Conservation (phyloP, 92 coral and sea anemone genomes). For the Bergia puertoricense region DNA sequence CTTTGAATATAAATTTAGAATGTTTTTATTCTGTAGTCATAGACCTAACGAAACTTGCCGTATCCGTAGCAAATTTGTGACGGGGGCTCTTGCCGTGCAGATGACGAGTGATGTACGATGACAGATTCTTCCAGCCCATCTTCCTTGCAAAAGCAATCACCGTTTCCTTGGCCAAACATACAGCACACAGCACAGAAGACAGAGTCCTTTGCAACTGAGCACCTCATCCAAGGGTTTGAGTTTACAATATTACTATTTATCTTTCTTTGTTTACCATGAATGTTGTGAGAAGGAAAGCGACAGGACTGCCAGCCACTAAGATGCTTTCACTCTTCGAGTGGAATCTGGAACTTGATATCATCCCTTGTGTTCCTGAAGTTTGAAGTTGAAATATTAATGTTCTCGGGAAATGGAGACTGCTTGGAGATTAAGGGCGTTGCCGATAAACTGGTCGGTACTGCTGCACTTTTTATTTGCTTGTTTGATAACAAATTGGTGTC, state of each 20-base stretch:
- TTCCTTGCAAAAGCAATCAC: slow-evolving; percentile 20
- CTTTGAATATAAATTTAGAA: slow-evolving; percentile 17
- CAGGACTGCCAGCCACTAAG: no score
- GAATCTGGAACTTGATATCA: no score
- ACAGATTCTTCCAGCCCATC: slow-evolving; percentile 33
- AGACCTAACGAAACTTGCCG: slow-evolving; percentile 27
- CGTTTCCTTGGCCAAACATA: slow-evolving; percentile 24
- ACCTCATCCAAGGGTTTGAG: neutral
- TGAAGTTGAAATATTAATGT: no score
- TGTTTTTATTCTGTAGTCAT: slow-evolving; percentile 22
- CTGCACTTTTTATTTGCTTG: no score
- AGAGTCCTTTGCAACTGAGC: no score
- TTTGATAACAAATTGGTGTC: no score
- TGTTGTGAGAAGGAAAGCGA: neutral
- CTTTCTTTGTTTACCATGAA: slow-evolving; percentile 21
- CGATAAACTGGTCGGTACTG: no score
- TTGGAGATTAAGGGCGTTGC: no score
- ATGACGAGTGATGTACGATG: slow-evolving; percentile 35
- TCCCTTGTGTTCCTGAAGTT: no score
- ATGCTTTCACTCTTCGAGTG: no score
- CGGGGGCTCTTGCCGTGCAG: neutral
- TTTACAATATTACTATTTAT: no score
- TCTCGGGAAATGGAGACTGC: no score
- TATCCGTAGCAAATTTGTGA: neutral
- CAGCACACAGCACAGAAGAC: slow-evolving; percentile 25